phyloP scores from a whole-genome alignment of 2,797 vertebrate species.

The Rhincodon typus region DNA sequence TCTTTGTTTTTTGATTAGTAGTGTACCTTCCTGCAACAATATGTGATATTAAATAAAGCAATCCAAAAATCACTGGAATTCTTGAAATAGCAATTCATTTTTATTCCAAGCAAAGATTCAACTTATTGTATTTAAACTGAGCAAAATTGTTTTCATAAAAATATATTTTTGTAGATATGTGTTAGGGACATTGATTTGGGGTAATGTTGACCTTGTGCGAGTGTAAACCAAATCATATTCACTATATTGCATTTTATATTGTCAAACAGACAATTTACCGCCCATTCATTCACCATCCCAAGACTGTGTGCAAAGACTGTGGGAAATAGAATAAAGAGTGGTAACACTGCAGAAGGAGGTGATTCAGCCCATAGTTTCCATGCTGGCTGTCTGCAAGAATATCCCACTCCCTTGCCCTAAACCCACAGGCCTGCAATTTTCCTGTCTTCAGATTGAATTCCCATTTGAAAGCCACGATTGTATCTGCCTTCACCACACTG shows the following conservation, averaged over 20 bases:
- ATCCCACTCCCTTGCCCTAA: neutral
- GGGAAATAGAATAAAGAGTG: neutral
- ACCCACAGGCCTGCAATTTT: neutral
- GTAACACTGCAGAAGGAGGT: neutral
- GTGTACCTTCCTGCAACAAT: no score
- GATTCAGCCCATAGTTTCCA: neutral
- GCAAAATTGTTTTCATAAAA: neutral
- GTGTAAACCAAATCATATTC: neutral
- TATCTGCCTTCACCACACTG: neutral
- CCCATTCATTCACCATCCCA: neutral
- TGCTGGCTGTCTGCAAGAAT: neutral
- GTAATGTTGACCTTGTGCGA: neutral
- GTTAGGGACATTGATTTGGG: conserved; percentile 40
- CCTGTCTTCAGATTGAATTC: neutral
- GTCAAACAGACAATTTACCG: neutral
- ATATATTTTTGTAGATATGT: neutral
- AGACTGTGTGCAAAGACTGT: neutral
- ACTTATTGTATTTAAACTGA: conserved; percentile 26
- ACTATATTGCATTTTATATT: neutral
- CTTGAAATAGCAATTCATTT: no score
- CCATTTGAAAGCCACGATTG: neutral
- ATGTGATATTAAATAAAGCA: neutral
- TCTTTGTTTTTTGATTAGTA: no score
- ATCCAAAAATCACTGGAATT: neutral
- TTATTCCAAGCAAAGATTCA: neutral